Conservation (phyloP, 2,888 invertebrate genomes). For the Coenonympha arcania region DNA sequence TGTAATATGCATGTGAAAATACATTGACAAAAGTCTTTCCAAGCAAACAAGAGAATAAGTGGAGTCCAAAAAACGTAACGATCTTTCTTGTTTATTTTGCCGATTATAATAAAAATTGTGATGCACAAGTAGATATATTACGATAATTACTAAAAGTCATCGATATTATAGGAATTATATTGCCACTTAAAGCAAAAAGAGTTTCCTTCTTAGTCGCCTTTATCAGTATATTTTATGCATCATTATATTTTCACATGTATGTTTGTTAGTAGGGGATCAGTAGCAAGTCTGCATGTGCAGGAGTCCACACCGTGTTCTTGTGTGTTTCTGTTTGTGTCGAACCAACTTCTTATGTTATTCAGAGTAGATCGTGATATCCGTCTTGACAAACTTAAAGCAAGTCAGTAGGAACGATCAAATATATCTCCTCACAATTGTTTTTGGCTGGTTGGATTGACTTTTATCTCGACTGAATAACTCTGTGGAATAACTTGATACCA, state of each 20-base stretch:
- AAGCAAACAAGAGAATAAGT: slow-evolving; percentile 2
- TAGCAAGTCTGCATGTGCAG: slow-evolving; percentile 69
- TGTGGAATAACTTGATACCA: not conserved
- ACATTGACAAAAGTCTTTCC: slow-evolving; percentile 33
- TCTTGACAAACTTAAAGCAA: not conserved
- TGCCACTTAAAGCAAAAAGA: too few species aligned
- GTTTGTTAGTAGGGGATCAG: slow-evolving; percentile 63
- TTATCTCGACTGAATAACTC: not conserved
- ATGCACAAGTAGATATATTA: not conserved
- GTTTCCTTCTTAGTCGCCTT: not conserved
- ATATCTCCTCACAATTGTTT: not conserved
- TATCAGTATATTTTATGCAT: not conserved
- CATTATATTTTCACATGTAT: slow-evolving; percentile 53
- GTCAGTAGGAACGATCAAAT: not conserved
- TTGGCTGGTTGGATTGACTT: slow-evolving; percentile 8
- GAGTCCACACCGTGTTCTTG: slow-evolving; percentile 69
- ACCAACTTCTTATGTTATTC: slow-evolving; percentile 5
- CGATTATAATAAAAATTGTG: too few species aligned
- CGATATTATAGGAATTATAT: too few species aligned
- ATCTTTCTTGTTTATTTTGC: too few species aligned
- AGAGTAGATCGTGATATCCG: not conserved
- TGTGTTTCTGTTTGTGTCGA: slow-evolving; percentile 35
- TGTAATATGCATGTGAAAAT: slow-evolving; percentile 52
- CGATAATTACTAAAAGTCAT: too few species aligned
- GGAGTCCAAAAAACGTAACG: too few species aligned